Conservation (phyloP, 2,797 vertebrate species). For the Eleutherodactylus coqui region DNA sequence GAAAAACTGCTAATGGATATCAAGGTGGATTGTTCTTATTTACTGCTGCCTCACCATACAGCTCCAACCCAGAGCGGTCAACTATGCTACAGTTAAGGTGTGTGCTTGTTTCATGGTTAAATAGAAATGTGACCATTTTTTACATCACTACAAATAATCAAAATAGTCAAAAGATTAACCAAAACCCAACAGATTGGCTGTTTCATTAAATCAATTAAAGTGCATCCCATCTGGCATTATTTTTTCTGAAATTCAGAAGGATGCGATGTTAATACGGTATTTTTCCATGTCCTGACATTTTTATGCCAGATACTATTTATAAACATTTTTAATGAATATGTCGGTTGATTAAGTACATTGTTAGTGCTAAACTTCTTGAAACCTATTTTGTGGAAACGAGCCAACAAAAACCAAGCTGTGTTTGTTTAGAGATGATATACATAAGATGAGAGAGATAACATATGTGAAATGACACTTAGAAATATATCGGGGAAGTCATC, state of each 20-base stretch:
- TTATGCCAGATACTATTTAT: constrained; percentile 28
- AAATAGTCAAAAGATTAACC: constrained; percentile 12
- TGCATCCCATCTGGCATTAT: constrained; percentile 33
- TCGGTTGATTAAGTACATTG: constrained; percentile 3
- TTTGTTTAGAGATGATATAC: constrained; percentile 25
- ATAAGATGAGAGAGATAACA: constrained; percentile 1
- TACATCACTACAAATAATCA: neutral
- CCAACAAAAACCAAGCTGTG: constrained; percentile 3
- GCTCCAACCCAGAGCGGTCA: too few relatives aligned
- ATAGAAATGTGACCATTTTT: neutral
- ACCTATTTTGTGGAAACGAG: constrained; percentile 12
- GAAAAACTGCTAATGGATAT: too few relatives aligned
- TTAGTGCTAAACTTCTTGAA: constrained; percentile 18
- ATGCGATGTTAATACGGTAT: constrained; percentile 30
- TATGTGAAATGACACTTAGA: neutral
- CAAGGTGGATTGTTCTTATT: neutral
- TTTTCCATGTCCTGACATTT: constrained; percentile 21
- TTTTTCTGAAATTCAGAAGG: constrained; percentile 34
- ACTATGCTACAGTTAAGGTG: too few relatives aligned
- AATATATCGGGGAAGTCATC: neutral
- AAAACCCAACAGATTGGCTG: constrained; percentile 32
- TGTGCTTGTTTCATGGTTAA: too few relatives aligned
- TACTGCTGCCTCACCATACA: too few relatives aligned
- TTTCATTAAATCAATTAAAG: constrained; percentile 46
- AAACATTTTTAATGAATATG: constrained; percentile 28